Evolutionary conservation across 2,113 vertebrate species (phyloP).

Genomic region (Patagioenas fasciata): DNA sequence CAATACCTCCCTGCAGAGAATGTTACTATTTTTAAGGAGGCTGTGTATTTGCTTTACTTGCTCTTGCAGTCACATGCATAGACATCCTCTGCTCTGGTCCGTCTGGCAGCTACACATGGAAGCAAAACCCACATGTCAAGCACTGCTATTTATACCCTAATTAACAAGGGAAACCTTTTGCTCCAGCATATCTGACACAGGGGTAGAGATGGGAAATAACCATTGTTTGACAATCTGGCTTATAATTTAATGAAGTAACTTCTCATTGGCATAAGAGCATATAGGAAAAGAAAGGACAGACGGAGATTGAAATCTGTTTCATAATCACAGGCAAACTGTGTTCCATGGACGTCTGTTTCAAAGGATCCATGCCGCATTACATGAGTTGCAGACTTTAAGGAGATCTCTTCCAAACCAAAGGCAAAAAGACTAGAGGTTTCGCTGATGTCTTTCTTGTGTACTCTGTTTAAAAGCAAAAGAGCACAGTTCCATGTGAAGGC

Average conservation of each 20-base stretch:
- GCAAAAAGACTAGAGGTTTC: not conserved
- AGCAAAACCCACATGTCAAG: not conserved
- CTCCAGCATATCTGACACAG: not conserved
- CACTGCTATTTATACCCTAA: not conserved
- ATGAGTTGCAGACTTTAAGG: not conserved
- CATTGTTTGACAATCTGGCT: not conserved
- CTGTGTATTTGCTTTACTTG: not conserved
- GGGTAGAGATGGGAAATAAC: not conserved
- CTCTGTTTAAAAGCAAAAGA: not conserved
- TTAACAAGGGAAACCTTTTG: not conserved
- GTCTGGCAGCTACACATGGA: constrained; percentile 15
- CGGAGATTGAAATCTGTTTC: not conserved
- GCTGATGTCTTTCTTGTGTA: not conserved
- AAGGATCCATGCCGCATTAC: not conserved
- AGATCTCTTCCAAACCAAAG: not conserved
- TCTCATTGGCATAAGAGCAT: rapidly evolving
- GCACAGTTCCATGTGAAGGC: not conserved
- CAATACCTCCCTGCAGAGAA: not conserved
- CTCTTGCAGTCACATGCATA: not conserved
- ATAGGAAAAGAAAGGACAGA: not conserved
- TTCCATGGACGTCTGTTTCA: not conserved
- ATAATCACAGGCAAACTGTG: not conserved
- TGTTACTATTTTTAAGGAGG: not conserved
- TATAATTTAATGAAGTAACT: not conserved
- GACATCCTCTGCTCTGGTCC: not conserved